phyloP scores from a whole-genome alignment of 2,113 vertebrate species.

The Neogobius melanostomus region DNA sequence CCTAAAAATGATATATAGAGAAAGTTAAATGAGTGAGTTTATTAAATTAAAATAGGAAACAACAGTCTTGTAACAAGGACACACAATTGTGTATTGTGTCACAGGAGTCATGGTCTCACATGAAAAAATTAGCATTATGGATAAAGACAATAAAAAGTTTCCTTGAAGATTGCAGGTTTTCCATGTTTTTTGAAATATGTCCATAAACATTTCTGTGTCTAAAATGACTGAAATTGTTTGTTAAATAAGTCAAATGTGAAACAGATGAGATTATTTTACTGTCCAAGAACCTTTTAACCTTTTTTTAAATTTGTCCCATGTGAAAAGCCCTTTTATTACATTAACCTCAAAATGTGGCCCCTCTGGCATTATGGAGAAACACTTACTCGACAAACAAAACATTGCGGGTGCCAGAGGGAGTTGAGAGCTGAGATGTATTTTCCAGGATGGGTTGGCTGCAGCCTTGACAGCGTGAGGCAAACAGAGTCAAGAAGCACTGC shows the following conservation, averaged over 20 bases:
- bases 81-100: too few relatives aligned
- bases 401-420: conserved; percentile 90
- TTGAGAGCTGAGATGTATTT: conserved; percentile 93
- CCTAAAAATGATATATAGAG: conserved; percentile 59
- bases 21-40: neutral
- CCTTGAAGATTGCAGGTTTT: too few relatives aligned
- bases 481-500: conserved; percentile 87
- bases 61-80: too few relatives aligned
- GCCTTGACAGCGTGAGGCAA: conserved; percentile 86
- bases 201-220: too few relatives aligned
- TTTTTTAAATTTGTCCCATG: neutral
- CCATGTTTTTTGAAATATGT: too few relatives aligned
- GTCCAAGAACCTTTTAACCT: too few relatives aligned
- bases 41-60: too few relatives aligned
- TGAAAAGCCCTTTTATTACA: conserved; percentile 21
- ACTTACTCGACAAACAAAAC: conserved; percentile 82
- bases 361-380: conserved; percentile 1
- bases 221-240: neutral
- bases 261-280: neutral
- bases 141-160: too few relatives aligned
- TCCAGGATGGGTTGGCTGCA: conserved; percentile 88
- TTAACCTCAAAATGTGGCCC: neutral
- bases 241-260: neutral
- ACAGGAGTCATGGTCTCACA: too few relatives aligned
- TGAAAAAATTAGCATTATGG: too few relatives aligned